Conservation (phyloP, 2,113 vertebrate genomes). For the Pterocles gutturalis region DNA sequence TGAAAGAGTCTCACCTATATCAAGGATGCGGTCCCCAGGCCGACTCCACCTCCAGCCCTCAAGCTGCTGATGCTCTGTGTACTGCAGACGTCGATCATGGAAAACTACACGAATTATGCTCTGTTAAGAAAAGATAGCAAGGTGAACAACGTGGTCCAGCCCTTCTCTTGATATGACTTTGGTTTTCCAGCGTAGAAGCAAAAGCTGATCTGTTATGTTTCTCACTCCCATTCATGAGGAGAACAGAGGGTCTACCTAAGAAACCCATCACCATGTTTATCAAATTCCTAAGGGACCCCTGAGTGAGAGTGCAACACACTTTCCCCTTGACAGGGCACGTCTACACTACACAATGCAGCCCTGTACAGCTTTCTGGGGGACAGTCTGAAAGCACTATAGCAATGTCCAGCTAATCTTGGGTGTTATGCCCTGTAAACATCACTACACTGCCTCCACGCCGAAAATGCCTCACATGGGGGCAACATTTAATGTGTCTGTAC, state of each 20-base stretch:
- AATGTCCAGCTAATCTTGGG: slow-evolving; percentile 4
- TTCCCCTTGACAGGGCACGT: neutral
- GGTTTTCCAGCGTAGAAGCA: slow-evolving; percentile 22
- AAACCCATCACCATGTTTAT: neutral
- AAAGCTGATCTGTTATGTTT: slow-evolving; percentile 18
- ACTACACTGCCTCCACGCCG: slow-evolving; percentile 6
- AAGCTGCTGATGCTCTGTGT: slow-evolving; percentile 93
- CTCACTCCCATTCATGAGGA: neutral
- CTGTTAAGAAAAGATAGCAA: slow-evolving; percentile 73
- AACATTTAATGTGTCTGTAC: neutral
- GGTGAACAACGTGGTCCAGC: neutral
- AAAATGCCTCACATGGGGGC: neutral
- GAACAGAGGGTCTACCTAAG: neutral
- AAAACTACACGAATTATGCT: slow-evolving; percentile 94
- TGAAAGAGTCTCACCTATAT: slow-evolving; percentile 84
- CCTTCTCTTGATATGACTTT: neutral
- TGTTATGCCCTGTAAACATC: neutral
- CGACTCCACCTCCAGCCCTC: slow-evolving; percentile 95
- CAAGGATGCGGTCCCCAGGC: slow-evolving; percentile 94
- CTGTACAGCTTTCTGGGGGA: neutral
- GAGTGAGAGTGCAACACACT: neutral
- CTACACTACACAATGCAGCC: neutral
- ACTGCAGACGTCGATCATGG: slow-evolving; percentile 93
- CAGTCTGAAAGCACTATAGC: neutral
- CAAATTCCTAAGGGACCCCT: neutral